Percentiles rank a stretch among this genome's conserved stretches.
phyloP scores from a whole-genome alignment of 1,140 invertebrate genomes.

The Paralvinella palmiformis region DNA sequence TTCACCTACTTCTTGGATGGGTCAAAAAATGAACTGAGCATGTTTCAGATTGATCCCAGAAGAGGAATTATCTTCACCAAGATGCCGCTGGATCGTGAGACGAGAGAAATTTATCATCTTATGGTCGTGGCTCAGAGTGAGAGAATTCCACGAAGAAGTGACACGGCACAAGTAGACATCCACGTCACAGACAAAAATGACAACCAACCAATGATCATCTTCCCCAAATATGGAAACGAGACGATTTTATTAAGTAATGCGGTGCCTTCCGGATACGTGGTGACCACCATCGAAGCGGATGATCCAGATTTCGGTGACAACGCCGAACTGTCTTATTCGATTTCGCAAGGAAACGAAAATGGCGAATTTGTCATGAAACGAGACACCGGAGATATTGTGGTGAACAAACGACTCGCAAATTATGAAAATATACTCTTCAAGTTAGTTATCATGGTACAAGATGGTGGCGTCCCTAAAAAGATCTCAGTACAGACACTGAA shows the following conservation, averaged over 20 bases:
- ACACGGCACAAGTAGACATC: slow-evolving; percentile 22
- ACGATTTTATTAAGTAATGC: neutral
- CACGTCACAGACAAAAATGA: slow-evolving; percentile 77
- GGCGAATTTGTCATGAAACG: neutral
- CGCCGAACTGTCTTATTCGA: neutral
- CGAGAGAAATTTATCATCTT: slow-evolving; percentile 68
- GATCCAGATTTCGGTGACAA: neutral
- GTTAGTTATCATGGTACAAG: neutral
- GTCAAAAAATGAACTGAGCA: neutral
- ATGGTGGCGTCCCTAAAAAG: too few species aligned
- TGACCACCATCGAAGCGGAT: neutral
- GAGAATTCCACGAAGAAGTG: slow-evolving; percentile 65
- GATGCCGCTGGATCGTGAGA: slow-evolving; percentile 73
- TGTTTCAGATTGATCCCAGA: slow-evolving; percentile 31
- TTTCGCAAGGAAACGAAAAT: neutral
- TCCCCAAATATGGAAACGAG: slow-evolving; percentile 15
- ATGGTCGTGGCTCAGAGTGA: slow-evolving; percentile 79
- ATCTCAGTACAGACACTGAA: too few species aligned
- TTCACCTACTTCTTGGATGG: slow-evolving; percentile 60
- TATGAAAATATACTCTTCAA: neutral
- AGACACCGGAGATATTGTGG: neutral
- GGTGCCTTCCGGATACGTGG: neutral
- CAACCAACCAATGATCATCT: slow-evolving; percentile 76
- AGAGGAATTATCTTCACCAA: slow-evolving; percentile 75
- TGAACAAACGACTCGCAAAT: neutral